These are phyloP conservation scores for Incurvaria masculella DNA, from an alignment of 2,888 invertebrate genomes.

Conservation along the genomic window DNA sequence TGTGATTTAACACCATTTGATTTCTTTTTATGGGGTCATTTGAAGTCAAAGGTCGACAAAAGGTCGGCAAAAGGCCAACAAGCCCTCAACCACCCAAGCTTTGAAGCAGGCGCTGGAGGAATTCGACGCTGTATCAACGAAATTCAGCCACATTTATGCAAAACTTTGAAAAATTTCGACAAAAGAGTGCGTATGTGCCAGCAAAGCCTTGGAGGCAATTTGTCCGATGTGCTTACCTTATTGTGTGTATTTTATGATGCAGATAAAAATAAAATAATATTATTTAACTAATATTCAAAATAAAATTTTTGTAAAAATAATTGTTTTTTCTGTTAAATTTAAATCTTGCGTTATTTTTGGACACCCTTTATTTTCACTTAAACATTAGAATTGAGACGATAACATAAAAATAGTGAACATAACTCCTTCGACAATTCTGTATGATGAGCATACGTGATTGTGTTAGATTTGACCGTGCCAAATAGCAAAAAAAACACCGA, in stretches of 20 bases:
- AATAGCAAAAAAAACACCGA: no score
- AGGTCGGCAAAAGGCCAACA: no score
- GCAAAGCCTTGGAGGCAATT: constrained; percentile 3
- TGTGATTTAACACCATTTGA: constrained; percentile 14
- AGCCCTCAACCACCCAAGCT: constrained; percentile 9
- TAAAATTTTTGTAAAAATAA: neutral
- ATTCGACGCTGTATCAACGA: constrained; percentile 13
- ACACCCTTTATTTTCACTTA: neutral
- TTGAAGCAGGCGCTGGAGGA: constrained; percentile 10
- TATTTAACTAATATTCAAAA: neutral
- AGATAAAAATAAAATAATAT: neutral
- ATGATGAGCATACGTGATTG: no score
- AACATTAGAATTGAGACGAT: no score
- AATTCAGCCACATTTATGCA: constrained; percentile 14
- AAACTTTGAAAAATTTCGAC: constrained; percentile 15
- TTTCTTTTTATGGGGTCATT: constrained; percentile 15
- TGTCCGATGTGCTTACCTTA: constrained; percentile 4
- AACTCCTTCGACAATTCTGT: no score
- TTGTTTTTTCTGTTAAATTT: constrained; percentile 2
- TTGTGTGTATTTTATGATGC: constrained; percentile 1
- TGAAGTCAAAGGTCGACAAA: constrained; percentile 13
- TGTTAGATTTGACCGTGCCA: no score
- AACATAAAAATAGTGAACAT: no score
- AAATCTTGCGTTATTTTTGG: neutral
- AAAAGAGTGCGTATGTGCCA: constrained; percentile 8